A percentile compares a stretch with the other conserved stretches of the same genome.
Conservation (phyloP, 2,888 invertebrate species). For the Spicauda simplicius region DNA sequence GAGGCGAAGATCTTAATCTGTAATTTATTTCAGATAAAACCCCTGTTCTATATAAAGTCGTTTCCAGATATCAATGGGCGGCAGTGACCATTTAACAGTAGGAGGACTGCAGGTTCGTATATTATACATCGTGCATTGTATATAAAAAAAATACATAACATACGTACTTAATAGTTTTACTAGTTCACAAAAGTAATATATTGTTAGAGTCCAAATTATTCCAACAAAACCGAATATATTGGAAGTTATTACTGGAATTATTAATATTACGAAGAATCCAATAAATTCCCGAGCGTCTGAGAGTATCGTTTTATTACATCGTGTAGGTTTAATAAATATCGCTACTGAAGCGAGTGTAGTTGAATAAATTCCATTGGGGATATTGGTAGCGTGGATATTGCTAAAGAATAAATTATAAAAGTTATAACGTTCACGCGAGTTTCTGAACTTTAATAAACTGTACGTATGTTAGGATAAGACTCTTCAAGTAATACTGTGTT, state of each 20-base stretch:
- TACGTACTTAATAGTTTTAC: background rate
- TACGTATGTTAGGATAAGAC: too few species aligned
- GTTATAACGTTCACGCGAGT: too few species aligned
- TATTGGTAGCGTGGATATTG: conserved; percentile 6
- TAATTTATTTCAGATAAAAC: too few species aligned
- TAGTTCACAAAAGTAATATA: background rate
- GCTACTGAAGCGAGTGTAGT: conserved; percentile 1
- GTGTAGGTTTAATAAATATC: conserved; percentile 9
- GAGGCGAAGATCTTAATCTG: too few species aligned
- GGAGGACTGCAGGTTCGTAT: too few species aligned
- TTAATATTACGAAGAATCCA: conserved; percentile 7
- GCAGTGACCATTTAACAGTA: too few species aligned
- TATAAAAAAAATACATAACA: too few species aligned
- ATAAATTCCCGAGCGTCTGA: conserved; percentile 5
- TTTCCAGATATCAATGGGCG: too few species aligned
- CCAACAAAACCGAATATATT: background rate
- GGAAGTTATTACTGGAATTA: conserved; percentile 5
- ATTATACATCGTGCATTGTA: too few species aligned
- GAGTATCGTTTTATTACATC: conserved; percentile 4
- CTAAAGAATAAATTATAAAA: background rate
- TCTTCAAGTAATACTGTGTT: too few species aligned
- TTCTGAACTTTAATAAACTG: too few species aligned
- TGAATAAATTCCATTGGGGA: background rate
- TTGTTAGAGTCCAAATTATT: background rate
- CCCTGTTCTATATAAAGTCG: too few species aligned